Evolutionary conservation across 2,113 vertebrate species (phyloP).

Genomic region (Peromyscus leucopus): DNA sequence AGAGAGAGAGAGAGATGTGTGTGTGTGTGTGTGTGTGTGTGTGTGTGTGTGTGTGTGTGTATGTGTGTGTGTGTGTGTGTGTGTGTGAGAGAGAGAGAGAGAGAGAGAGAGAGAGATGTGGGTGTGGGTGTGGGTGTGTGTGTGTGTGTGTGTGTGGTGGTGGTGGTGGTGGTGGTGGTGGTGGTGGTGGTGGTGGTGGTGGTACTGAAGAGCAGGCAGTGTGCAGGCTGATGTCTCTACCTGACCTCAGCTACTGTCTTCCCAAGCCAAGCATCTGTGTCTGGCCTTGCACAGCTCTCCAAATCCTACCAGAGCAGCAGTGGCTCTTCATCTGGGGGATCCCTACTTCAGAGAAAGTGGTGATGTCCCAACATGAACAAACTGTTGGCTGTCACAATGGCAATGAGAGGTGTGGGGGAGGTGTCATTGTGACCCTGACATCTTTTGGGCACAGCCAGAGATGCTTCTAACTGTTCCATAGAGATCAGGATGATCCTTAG

Average conservation of each 20-base stretch:
- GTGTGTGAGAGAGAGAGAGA: not conserved
- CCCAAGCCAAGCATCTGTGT: not conserved
- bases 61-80: not conserved
- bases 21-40: not conserved
- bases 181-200: not conserved
- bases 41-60: not conserved
- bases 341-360: not conserved
- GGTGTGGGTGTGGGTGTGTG: not conserved
- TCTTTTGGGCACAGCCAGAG: constrained; percentile 65
- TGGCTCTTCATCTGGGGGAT: not conserved
- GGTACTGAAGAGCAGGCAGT: not conserved
- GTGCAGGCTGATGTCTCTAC: not conserved
- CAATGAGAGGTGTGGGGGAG: constrained; percentile 43
- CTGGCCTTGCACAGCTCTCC: not conserved
- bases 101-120: not conserved
- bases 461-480: not conserved
- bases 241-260: not conserved
- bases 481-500: not conserved
- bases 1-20: not conserved
- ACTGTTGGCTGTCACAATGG: constrained; percentile 58
- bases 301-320: not conserved
- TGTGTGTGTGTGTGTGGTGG: too few species aligned
- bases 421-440: not conserved
- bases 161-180: too few species aligned
- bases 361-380: not conserved